These are phyloP conservation scores for Enteromius thamalakanensis DNA, from an alignment of 2,797 vertebrate species.

Conservation along the genomic window DNA sequence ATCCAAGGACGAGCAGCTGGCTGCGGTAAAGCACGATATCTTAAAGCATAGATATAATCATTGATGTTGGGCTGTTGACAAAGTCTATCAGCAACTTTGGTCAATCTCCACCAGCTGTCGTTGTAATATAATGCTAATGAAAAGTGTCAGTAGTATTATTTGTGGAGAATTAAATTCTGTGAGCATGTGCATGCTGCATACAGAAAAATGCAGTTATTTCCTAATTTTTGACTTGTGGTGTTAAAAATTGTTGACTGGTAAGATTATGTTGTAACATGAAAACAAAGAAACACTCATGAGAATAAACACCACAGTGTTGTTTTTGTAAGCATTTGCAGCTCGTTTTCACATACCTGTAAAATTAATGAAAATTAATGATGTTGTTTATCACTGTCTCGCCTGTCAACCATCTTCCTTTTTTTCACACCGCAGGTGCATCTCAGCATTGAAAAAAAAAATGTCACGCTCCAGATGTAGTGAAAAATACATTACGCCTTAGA, in stretches of 20 bases:
- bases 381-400: slow-evolving; percentile 26
- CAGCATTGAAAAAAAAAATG: not conserved
- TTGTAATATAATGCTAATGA: slow-evolving; percentile 24
- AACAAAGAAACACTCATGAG: not conserved
- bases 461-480: slow-evolving; percentile 17
- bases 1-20: slow-evolving; percentile 28
- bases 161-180: not conserved
- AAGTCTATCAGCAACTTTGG: slow-evolving; percentile 14
- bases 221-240: not conserved
- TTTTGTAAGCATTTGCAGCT: slow-evolving; percentile 9
- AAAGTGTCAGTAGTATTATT: slow-evolving; percentile 14
- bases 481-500: not conserved
- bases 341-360: slow-evolving; percentile 21
- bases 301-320: not conserved
- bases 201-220: not conserved
- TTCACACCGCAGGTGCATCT: slow-evolving; percentile 26
- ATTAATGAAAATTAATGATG: slow-evolving; percentile 37
- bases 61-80: slow-evolving; percentile 15
- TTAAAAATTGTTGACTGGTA: not conserved
- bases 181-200: not conserved
- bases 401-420: slow-evolving; percentile 26
- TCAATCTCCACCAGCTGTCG: slow-evolving; percentile 27
- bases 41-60: slow-evolving; percentile 22
- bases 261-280: not conserved
- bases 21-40: not conserved